Evolutionary conservation across 2,888 invertebrate genomes (phyloP).

Genomic region (Podabrus alpinus): DNA sequence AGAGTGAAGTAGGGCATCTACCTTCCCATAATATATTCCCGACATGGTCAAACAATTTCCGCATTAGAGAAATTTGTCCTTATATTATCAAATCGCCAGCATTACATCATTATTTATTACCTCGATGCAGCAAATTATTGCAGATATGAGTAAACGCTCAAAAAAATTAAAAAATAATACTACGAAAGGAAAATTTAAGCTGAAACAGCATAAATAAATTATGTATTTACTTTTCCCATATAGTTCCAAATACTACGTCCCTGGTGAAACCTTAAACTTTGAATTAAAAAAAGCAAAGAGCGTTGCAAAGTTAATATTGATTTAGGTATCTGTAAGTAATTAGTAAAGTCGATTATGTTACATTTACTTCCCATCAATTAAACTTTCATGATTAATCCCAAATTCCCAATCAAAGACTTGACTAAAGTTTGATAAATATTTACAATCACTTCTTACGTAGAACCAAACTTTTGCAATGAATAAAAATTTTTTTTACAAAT

Average conservation of each 20-base stretch:
- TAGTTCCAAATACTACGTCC: not conserved
- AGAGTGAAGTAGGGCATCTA: not conserved
- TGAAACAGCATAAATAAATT: not conserved
- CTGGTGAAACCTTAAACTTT: not conserved
- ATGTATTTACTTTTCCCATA: not conserved
- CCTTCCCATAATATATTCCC: not conserved
- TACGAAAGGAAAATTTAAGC: not conserved
- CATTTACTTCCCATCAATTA: not conserved
- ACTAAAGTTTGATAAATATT: not conserved
- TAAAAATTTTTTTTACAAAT: not conserved
- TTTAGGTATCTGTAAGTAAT: not conserved
- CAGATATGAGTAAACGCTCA: too few species aligned
- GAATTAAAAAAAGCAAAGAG: not conserved
- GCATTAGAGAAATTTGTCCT: not conserved
- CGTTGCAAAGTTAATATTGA: not conserved
- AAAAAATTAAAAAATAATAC: not conserved
- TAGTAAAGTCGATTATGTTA: not conserved
- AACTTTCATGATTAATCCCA: not conserved
- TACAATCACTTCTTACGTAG: not conserved
- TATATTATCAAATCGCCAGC: not conserved
- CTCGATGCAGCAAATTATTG: not conserved
- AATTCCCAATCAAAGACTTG: not conserved
- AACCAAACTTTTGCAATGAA: not conserved
- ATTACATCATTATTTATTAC: not conserved
- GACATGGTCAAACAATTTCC: not conserved